Evolutionary conservation across 1,140 invertebrate genomes (phyloP), one percentile per base, ranked within the genome.

Genomic region (Bombyx mandarina): DNA sequence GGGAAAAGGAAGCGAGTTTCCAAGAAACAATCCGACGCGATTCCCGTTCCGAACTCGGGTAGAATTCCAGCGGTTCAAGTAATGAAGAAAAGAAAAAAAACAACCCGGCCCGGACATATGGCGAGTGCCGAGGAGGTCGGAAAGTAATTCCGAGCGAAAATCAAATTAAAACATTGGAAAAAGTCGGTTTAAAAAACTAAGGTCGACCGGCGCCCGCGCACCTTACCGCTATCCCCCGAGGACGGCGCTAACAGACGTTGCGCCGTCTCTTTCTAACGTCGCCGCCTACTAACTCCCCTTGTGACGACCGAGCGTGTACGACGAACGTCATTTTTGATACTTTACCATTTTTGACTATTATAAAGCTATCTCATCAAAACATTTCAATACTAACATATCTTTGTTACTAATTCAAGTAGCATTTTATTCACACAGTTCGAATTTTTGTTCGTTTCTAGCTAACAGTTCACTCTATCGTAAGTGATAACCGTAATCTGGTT

Each of bases 141-240:
- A 52, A 56, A 54, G 35, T 60, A 60, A 58, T 62, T 66, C 66
- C 64, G 57, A 56, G 58, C 60, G 51, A 63, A 64, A 63, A 63
- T 66, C 56, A 53, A 66, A 66, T 62, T 65, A 66, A 61, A 57
- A 60, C 57, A 47, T 47, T 26, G 54, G 58, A 59, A 67, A 69
- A 64, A 67, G 65, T 60, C 60, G 64, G 54, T 66, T 73, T 60
- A 58, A 66, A 72, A 73, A 69, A 66, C 59, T 57, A 46, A 65
- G 61, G 63, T 67, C 65, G 65, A 59, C 52, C 58, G 51, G 68
- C 72, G 73, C 69, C 35, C 52, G 74, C 76, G 73, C 72, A 55
- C 50, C 43, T 52, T 69, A 76, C 71, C 77, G 77, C 78, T 77
- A 77, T 56, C n/a, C 52, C 12, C 53, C 56, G 26, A 45, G 22